phyloP scores from a whole-genome alignment of 2,113 vertebrate species.

The Proteles cristata region DNA sequence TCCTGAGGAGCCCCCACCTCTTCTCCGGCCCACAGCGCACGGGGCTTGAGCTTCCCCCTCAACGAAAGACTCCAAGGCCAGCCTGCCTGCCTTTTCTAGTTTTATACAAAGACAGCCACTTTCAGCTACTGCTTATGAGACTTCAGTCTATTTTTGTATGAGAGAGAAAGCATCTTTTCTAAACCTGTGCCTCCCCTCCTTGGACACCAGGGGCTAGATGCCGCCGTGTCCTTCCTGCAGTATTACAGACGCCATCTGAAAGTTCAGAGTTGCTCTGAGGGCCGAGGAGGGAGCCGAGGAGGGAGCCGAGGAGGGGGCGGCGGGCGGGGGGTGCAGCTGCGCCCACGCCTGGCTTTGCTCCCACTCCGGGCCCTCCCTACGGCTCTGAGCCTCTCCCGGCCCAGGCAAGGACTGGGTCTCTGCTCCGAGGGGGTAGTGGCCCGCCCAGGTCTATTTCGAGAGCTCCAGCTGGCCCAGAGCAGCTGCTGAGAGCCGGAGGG shows the following conservation, averaged over 20 bases:
- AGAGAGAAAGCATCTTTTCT: conserved; percentile 78
- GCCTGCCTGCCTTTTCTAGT: conserved; percentile 79
- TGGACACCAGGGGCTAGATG: conserved; percentile 61
- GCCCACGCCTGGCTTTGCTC: not conserved
- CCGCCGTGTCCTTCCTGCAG: conserved; percentile 67
- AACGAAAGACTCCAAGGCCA: conserved; percentile 46
- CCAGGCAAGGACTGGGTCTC: not conserved
- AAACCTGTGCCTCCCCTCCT: conserved; percentile 80
- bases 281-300: not conserved
- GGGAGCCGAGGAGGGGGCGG: no score
- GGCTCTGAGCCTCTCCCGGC: not conserved
- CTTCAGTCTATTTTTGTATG: conserved; percentile 85
- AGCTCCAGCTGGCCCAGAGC: conserved; percentile 32
- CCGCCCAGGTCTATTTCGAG: conserved; percentile 15
- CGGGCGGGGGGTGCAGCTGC: not conserved
- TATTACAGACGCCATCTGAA: conserved; percentile 52
- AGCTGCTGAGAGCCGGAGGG: not conserved
- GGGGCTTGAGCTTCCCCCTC: not conserved
- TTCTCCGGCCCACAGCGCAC: not conserved
- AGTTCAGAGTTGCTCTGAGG: not conserved
- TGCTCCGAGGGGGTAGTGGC: not conserved
- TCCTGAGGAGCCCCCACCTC: not conserved
- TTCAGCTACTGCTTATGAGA: conserved; percentile 81
- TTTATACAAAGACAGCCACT: conserved; percentile 82
- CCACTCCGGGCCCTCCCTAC: conserved; percentile 36